Evolutionary conservation across 2,888 invertebrate species (phyloP), one percentile per base, ranked within the genome.

Genomic region (Cosmia pyralina): DNA sequence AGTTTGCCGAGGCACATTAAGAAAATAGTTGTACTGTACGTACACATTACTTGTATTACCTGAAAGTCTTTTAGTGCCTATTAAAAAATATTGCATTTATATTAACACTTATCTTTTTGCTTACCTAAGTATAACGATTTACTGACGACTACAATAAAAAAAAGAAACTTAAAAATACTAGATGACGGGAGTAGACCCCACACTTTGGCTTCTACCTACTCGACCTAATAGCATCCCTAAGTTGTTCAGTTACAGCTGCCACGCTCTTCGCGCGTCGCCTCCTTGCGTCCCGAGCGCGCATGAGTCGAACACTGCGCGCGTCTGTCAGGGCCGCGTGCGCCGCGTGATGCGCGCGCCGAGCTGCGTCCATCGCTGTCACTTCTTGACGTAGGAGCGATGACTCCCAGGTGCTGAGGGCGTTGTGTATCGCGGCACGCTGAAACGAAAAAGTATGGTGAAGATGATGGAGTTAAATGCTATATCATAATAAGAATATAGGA

Each of bases 351-450:
- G 93, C 93, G 17, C 94, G 91, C 2, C 87, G 84, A 0, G 89
- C 87, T 0, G 91, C 89, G 1, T 95, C 93, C 59, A 90, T 75
- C 0, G 92, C 94, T 0, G 80, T 81, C 7, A 91, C 82, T 69
- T 95, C 94, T 74, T 92, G 91, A 0, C 93, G 90, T 0, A 92
- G 82, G 0, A 93, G 67, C 0, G 90, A 75, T 0, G 90, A 84
- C 73, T 94, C 95, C 95, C 95, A 95, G 1, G 88, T 83, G 72
- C 83, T 93, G 0, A 96, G 88, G 0, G 94, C 93, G 88, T 93
- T 95, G 48, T 88, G 82, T 79, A 95, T 93, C 3, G 95, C 94
- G 28, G 91, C 84, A 1, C 94, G 93, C 96, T 96, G 91, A 15
- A 75, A 67, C 10, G 0, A 52, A 52, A 0, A 38, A 55, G n/a